A percentile compares a stretch with the other conserved stretches of the same genome.
Conservation (phyloP, 1,140 invertebrate genomes). For the Diplogasteroides magnus region DNA sequence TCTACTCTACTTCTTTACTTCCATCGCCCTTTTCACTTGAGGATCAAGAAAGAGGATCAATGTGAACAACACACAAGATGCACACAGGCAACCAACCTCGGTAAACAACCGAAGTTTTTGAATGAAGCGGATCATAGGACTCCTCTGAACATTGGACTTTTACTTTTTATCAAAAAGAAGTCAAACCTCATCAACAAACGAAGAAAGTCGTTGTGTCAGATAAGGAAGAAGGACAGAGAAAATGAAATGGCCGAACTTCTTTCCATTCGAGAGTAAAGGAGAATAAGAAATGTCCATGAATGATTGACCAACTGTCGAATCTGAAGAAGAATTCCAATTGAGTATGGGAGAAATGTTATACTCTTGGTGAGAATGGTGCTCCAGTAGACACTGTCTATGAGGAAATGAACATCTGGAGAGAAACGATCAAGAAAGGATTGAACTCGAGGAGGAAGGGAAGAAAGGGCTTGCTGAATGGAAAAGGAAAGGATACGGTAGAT, state of each 20-base stretch:
- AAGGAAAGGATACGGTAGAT: background rate
- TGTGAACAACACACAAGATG: too few species aligned
- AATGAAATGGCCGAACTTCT: conserved; percentile 5
- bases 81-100: too few species aligned
- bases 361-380: background rate
- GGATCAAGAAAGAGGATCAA: too few species aligned
- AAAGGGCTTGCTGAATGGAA: background rate
- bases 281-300: background rate
- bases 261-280: background rate
- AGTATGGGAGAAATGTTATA: background rate
- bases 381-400: background rate
- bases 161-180: too few species aligned
- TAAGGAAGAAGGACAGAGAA: conserved; percentile 20
- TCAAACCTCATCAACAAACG: conserved; percentile 1
- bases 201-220: conserved; percentile 9
- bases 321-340: background rate
- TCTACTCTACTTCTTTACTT: too few species aligned
- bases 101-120: too few species aligned
- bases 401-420: background rate
- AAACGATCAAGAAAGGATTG: background rate
- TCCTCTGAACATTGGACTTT: too few species aligned
- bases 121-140: too few species aligned
- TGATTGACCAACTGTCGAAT: background rate
- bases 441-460: background rate
- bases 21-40: too few species aligned